phyloP scores from a whole-genome alignment of 2,113 vertebrate species.

The Ammodramus savannarum region DNA sequence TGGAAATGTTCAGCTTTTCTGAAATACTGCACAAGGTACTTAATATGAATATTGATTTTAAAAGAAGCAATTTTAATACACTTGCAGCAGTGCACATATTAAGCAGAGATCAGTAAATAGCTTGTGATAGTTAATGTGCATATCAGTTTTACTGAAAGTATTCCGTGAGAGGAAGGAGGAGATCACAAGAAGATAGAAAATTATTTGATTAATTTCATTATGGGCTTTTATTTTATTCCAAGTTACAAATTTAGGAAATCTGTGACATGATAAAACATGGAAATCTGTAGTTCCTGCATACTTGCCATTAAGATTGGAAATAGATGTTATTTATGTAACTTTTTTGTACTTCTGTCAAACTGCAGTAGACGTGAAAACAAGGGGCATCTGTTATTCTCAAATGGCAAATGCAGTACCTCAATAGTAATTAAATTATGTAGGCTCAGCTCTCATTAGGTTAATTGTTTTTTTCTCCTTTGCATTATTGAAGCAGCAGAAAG shows the following conservation, averaged over 20 bases:
- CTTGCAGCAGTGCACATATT: background rate
- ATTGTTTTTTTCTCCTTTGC: slow-evolving; percentile 61
- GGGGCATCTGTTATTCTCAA: background rate
- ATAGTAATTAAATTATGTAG: slow-evolving; percentile 59
- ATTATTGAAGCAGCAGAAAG: slow-evolving; percentile 41
- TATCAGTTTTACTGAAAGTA: background rate
- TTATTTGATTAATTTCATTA: background rate
- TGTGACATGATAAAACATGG: background rate
- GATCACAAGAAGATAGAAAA: background rate
- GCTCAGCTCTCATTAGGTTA: slow-evolving; percentile 65
- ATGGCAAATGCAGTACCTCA: slow-evolving; percentile 52
- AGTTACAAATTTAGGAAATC: background rate
- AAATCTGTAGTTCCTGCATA: background rate
- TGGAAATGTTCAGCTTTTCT: background rate
- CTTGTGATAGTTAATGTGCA: background rate
- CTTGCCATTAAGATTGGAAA: background rate
- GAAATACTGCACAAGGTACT: background rate
- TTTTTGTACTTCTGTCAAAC: slow-evolving; percentile 1
- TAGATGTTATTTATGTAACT: background rate
- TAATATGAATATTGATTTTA: background rate
- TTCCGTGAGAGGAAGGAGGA: background rate
- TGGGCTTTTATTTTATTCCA: background rate
- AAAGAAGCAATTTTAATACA: background rate
- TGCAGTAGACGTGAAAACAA: slow-evolving; percentile 19
- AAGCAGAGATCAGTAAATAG: background rate